Evolutionary conservation across 2,888 invertebrate genomes (phyloP).

Genomic region (Sceliomorpha sp.): DNA sequence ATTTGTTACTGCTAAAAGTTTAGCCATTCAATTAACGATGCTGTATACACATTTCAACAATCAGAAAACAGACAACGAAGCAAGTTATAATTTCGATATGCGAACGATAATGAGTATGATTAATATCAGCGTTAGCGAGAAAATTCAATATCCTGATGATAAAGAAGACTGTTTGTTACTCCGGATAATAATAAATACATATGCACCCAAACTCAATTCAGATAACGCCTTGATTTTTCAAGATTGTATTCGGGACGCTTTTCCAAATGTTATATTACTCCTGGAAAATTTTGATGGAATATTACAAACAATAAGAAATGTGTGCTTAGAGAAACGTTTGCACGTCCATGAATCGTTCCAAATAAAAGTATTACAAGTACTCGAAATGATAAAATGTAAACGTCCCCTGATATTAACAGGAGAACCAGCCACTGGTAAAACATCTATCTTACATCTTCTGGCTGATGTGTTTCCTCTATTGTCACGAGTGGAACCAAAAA

Average conservation of each 20-base stretch:
- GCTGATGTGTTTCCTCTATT: conserved; percentile 79
- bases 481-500: conserved; percentile 66
- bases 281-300: conserved; percentile 81
- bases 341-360: conserved; percentile 80
- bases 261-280: conserved; percentile 81
- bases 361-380: conserved; percentile 83
- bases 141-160: conserved; percentile 82
- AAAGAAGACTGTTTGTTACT: conserved; percentile 82
- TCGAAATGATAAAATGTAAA: conserved; percentile 83
- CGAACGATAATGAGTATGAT: conserved; percentile 80
- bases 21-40: conserved; percentile 82
- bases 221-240: conserved; percentile 81
- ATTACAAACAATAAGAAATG: conserved; percentile 76
- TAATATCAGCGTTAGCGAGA: conserved; percentile 82
- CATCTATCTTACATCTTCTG: conserved; percentile 80
- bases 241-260: conserved; percentile 82
- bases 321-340: conserved; percentile 79
- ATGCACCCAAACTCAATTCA: conserved; percentile 82
- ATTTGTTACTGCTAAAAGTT: conserved; percentile 81
- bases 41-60: conserved; percentile 82
- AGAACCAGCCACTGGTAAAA: conserved; percentile 82
- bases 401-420: conserved; percentile 83
- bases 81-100: conserved; percentile 83
- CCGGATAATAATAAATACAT: conserved; percentile 83
- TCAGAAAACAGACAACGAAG: conserved; percentile 81